Base-by-base conservation (phyloP, 2,888 invertebrate species). In the Deroplatys truncata region DNA sequence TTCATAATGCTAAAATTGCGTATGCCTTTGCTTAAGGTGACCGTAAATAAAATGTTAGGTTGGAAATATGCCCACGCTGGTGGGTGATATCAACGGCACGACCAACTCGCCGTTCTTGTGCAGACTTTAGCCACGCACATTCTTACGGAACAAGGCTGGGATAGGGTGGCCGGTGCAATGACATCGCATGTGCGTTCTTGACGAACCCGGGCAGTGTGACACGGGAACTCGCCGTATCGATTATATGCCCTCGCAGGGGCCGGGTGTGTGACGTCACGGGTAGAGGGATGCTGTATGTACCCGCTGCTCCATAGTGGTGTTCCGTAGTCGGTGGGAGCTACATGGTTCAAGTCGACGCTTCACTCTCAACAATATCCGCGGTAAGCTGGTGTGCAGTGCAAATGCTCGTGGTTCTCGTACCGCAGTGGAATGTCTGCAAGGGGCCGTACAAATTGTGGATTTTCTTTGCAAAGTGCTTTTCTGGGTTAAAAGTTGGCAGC, bases 161-260 rank as follows among this genome's bases (percentile, higher is more conserved):
- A 49, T 28, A 10, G 7, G 72, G 2, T 87, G 8, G 86, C 29
- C 16, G 28, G 86, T 35, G 86, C 56, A 72, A 72, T 49, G 43
- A 72, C 29, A 72, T 43, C 16, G 28, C 35, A 49, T 28, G 43
- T 85, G 85, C 28, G n/a, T 49, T 43, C 35, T 85, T 88, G 82
- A 28, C 31, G 35, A 56, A 49, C 56, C 82, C 85, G 49, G 84
- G 56, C 35, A 28, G 28, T 43, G 85, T 35, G 35, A 31, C 85
- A 31, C 84, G 84, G 85, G 89, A 82, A 82, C 43, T n/a, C 49
- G 31, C 43, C 43, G n/a, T 89, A 90, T 90, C 90, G 90, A 90
- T 90, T 89, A 87, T 88, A 90, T 84, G 89, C 90, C 89, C 90
- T 87, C 35, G 89, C 88, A 87, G 85, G 90, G 90, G 89, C 90